phyloP scores from a whole-genome alignment of 2,888 invertebrate species.

The Leptinotarsa haldemani region DNA sequence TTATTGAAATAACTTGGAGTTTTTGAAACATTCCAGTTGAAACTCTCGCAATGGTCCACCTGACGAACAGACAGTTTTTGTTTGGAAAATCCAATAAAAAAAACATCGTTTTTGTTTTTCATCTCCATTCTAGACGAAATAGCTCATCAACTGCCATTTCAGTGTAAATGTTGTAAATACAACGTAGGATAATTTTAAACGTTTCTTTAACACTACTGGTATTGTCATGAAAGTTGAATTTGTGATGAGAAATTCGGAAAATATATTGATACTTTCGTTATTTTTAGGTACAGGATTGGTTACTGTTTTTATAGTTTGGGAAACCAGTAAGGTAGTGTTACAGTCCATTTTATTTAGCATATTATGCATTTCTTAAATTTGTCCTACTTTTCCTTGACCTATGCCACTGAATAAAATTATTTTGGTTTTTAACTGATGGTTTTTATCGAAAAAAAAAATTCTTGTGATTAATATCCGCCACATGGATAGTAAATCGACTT shows the following conservation, averaged over 20 bases:
- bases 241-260: conserved; percentile 4
- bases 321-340: conserved; percentile 33
- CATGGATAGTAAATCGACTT: neutral
- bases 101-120: conserved; percentile 22
- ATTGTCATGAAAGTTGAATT: neutral
- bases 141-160: conserved; percentile 41
- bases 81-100: conserved; percentile 13
- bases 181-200: conserved; percentile 24
- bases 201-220: conserved; percentile 21
- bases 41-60: conserved; percentile 7
- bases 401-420: neutral
- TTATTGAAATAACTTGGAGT: neutral
- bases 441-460: neutral
- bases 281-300: conserved; percentile 34
- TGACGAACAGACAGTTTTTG: neutral
- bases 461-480: neutral
- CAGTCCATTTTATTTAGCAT: conserved; percentile 32
- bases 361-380: conserved; percentile 35
- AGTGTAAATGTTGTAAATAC: conserved; percentile 39
- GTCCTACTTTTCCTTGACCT: conserved; percentile 11
- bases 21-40: conserved; percentile 5
- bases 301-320: conserved; percentile 33
- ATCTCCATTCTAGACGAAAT: conserved; percentile 33
- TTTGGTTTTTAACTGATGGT: neutral
- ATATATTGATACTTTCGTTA: conserved; percentile 33